Percentiles rank a stretch among this genome's conserved stretches.
Evolutionary conservation across 2,113 vertebrate species (phyloP).

Genomic region (Hemiprocne comata): DNA sequence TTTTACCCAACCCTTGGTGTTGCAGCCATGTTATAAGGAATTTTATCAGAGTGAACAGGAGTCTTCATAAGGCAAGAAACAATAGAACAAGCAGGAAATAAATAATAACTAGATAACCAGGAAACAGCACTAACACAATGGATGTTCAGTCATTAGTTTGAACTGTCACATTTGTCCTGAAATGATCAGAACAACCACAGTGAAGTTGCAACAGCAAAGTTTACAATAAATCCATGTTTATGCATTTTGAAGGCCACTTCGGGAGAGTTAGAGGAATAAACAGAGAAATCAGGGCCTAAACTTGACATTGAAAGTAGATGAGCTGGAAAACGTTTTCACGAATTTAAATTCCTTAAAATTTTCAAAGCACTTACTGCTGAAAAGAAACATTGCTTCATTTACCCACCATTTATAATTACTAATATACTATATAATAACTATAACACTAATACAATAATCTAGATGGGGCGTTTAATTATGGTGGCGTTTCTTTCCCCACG

Average conservation of each 20-base stretch:
- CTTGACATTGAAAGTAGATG: background rate
- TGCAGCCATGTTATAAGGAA: conserved; percentile 33
- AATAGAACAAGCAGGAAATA: conserved; percentile 43
- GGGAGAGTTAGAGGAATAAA: conserved; percentile 3
- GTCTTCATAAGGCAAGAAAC: conserved; percentile 53
- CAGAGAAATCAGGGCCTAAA: background rate
- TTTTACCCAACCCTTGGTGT: conserved; percentile 6
- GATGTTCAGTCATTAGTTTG: background rate
- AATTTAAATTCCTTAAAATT: background rate
- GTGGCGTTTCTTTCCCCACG: background rate
- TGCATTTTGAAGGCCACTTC: background rate
- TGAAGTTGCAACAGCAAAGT: background rate
- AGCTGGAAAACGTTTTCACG: background rate
- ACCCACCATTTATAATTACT: background rate
- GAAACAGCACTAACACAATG: conserved; percentile 6
- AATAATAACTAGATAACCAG: conserved; percentile 55
- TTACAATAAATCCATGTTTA: background rate
- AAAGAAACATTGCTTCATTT: conserved; percentile 8
- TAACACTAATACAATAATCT: conserved; percentile 29
- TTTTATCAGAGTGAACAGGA: conserved; percentile 43
- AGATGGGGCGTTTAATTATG: conserved; percentile 10
- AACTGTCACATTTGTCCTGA: conserved; percentile 1
- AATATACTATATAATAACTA: background rate
- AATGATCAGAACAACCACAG: conserved; percentile 36
- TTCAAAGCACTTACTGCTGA: background rate